These are phyloP conservation scores for Blastomussa wellsi DNA, from an alignment of 92 coral and sea anemone species.

Conservation along the genomic window DNA sequence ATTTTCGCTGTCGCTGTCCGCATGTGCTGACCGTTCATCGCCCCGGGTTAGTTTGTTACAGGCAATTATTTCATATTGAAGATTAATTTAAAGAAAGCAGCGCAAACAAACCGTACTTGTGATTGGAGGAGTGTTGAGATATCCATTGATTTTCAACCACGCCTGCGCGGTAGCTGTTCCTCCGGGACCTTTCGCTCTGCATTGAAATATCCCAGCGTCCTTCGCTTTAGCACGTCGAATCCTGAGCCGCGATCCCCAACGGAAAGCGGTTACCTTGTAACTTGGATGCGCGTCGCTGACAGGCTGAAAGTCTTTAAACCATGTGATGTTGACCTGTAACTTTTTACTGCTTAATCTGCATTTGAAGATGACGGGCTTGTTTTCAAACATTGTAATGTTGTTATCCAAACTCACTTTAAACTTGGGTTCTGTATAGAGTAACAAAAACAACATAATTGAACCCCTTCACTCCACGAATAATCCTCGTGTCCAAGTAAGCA, in stretches of 20 bases:
- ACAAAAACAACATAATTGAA: neutral
- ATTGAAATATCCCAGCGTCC: constrained; percentile 85
- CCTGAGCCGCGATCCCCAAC: constrained; percentile 87
- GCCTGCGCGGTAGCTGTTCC: constrained; percentile 34
- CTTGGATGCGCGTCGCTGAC: constrained; percentile 57
- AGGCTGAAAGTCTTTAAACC: constrained; percentile 79
- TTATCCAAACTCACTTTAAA: constrained; percentile 62
- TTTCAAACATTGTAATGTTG: constrained; percentile 75
- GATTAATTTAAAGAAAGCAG: too few relatives aligned
- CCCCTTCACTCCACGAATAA: neutral
- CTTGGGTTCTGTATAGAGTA: neutral
- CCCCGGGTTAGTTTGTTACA: too few relatives aligned
- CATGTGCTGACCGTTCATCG: too few relatives aligned
- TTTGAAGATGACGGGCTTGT: constrained; percentile 75
- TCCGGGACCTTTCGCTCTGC: constrained; percentile 59
- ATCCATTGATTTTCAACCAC: constrained; percentile 26
- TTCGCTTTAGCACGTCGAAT: constrained; percentile 66
- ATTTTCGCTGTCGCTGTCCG: too few relatives aligned
- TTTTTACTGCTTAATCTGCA: constrained; percentile 78
- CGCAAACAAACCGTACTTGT: neutral
- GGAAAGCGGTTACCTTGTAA: constrained; percentile 51
- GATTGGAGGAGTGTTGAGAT: constrained; percentile 2
- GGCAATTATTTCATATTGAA: too few relatives aligned
- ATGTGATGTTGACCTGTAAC: constrained; percentile 72
- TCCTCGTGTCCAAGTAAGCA: neutral